Evolutionary conservation across 1,140 invertebrate species (phyloP), one percentile per base, ranked within the genome.

Genomic region (Lepidurus arcticus): DNA sequence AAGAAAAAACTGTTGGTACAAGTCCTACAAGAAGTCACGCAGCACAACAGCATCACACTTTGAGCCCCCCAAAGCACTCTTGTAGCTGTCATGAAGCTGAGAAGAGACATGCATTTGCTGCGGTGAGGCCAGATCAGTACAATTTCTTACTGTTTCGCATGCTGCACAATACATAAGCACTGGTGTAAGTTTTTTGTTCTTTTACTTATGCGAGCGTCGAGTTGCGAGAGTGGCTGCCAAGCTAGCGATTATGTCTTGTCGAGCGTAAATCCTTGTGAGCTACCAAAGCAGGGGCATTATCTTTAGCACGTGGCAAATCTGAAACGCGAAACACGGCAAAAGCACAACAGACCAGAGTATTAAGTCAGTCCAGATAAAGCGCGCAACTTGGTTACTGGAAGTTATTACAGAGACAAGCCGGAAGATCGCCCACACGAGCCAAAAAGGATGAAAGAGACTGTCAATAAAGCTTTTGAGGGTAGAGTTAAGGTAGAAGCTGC

Each of bases 21-120:
- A 65, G 53, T 21, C 16, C 16, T 65, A 7, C 53, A 65, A 65
- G 53, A 21, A 65, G 53, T 65, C 53, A 65, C 53, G 53, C 53
- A 65, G 53, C 53, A 65, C 53, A 47, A 47, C 45, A 9, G 45
- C 45, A 65, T 65, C 53, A 16, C 53, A 65, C 21, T 65, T 16
- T 9, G 53, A 65, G 53, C 53, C 21, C 53, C 53, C 53, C n/a
- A 65, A 65, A 65, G 53, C 53, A 65, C 53, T 65, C 53, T 65
- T 65, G 53, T 65, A 13, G 53, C 53, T 21, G 53, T 65, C 53
- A n/a, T 65, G 53, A 65, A 65, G 53, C 53, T 65, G 13, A 65
- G 53, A 65, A 65, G 53, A 65, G 53, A n/a, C 53, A 65, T 65
- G n/a, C 53, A 65, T 65, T 65, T 65, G 53, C n/a, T 65, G 53